These are phyloP conservation scores for Halichoeres trimaculatus DNA, from an alignment of 2,113 vertebrate genomes.

Conservation along the genomic window DNA sequence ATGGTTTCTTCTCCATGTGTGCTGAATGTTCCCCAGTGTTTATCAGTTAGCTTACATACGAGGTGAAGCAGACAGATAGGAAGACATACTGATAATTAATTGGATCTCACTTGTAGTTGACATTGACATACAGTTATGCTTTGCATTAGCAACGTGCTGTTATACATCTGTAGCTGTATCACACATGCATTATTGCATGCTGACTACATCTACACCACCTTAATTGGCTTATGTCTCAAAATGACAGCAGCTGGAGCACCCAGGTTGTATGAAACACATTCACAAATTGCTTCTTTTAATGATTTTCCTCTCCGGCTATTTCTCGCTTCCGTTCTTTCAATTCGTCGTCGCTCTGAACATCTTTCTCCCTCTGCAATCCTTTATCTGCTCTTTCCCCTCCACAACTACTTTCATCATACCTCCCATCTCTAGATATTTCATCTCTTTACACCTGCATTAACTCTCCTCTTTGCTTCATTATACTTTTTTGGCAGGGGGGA, in stretches of 20 bases:
- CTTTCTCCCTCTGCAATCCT: not conserved
- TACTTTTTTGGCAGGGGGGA: slow-evolving; percentile 24
- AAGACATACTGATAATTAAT: slow-evolving; percentile 47
- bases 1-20: slow-evolving; percentile 35
- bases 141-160: slow-evolving; percentile 37
- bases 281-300: slow-evolving; percentile 52
- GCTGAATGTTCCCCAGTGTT: slow-evolving; percentile 9
- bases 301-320: slow-evolving; percentile 45
- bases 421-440: slow-evolving; percentile 14
- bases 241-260: slow-evolving; percentile 45
- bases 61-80: slow-evolving; percentile 22
- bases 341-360: not conserved
- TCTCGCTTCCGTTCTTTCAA: slow-evolving; percentile 21
- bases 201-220: slow-evolving; percentile 40
- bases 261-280: slow-evolving; percentile 29
- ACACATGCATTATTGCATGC: slow-evolving; percentile 46
- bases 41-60: slow-evolving; percentile 28
- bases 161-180: slow-evolving; percentile 43
- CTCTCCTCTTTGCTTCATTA: slow-evolving; percentile 20
- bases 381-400: not conserved
- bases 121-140: slow-evolving; percentile 23
- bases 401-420: slow-evolving; percentile 12
- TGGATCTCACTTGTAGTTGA: slow-evolving; percentile 36
- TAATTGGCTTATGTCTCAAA: slow-evolving; percentile 49
- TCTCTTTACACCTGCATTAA: slow-evolving; percentile 16